phyloP scores from a whole-genome alignment of 2,113 vertebrate species.

The Proteles cristata region DNA sequence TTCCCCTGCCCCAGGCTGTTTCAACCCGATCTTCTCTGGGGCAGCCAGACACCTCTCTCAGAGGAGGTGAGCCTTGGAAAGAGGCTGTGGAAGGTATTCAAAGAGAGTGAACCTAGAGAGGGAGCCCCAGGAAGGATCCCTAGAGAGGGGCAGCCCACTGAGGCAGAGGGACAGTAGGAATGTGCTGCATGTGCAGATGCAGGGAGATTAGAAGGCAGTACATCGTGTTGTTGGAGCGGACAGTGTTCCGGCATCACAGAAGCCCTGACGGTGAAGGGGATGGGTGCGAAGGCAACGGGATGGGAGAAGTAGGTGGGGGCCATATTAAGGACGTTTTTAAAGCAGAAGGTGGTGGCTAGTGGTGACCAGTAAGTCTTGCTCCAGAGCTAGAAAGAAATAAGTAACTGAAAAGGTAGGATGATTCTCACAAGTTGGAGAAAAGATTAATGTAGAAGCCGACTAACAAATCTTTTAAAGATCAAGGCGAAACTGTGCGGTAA shows the following conservation, averaged over 20 bases:
- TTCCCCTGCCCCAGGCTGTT: neutral
- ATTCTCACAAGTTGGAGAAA: neutral
- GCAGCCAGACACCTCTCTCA: neutral
- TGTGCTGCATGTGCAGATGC: accelerated
- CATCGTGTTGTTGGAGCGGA: accelerated
- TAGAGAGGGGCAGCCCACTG: accelerated
- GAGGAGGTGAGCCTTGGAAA: neutral
- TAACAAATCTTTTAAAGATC: neutral
- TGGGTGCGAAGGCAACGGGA: no score
- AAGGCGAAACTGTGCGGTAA: neutral
- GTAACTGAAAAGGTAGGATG: neutral
- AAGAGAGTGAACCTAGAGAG: neutral
- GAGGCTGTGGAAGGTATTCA: neutral
- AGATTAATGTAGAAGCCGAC: neutral
- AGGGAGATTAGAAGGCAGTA: neutral
- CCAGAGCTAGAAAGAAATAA: neutral
- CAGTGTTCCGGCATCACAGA: no score
- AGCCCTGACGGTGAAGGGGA: accelerated
- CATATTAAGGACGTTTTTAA: neutral
- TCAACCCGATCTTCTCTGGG: neutral
- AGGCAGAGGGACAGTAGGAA: accelerated
- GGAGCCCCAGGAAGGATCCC: no score
- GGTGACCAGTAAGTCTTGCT: neutral
- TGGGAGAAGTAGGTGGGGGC: neutral
- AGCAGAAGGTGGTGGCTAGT: neutral